Conservation (phyloP, 2,797 vertebrate species). For the Carduelis carduelis region DNA sequence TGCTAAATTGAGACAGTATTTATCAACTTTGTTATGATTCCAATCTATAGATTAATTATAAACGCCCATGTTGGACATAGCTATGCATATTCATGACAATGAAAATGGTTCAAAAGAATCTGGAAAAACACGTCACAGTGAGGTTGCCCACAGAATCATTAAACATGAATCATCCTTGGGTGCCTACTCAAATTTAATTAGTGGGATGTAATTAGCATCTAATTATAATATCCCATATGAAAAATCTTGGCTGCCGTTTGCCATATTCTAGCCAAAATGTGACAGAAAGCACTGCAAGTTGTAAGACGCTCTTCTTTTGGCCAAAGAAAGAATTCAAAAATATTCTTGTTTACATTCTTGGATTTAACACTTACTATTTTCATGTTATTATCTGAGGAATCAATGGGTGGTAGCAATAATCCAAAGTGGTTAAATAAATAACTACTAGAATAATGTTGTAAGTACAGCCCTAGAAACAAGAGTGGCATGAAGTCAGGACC, state of each 20-base stretch:
- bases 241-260: constrained; percentile 48
- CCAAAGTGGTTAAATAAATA: neutral
- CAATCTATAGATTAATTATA: constrained; percentile 20
- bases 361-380: neutral
- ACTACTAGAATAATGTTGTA: neutral
- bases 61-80: neutral
- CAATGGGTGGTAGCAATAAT: neutral
- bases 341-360: neutral
- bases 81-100: constrained; percentile 17
- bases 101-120: constrained; percentile 28
- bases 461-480: neutral
- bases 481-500: neutral
- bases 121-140: constrained; percentile 56
- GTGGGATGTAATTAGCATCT: constrained; percentile 81
- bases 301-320: neutral
- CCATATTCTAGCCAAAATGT: neutral
- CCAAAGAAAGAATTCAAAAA: neutral
- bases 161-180: constrained; percentile 74
- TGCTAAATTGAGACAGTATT: neutral
- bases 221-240: constrained; percentile 76
- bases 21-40: neutral
- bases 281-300: neutral
- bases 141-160: constrained; percentile 66
- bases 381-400: neutral
- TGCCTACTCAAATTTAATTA: constrained; percentile 83